Percentiles rank a stretch among this genome's conserved stretches.
phyloP scores from a whole-genome alignment of 2,888 invertebrate species.

The Lagria hirta region DNA sequence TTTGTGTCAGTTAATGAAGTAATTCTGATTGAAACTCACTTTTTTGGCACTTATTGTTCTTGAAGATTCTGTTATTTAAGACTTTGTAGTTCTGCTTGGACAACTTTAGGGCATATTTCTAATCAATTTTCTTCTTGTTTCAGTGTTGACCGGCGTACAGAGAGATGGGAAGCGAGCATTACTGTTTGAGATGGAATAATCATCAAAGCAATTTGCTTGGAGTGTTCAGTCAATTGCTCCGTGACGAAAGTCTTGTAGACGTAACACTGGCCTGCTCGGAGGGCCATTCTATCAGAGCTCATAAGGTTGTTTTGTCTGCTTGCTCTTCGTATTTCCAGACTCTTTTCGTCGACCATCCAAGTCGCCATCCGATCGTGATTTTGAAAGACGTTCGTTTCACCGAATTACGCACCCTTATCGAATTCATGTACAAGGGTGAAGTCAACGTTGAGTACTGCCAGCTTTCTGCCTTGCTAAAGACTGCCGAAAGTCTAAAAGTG shows the following conservation, averaged over 20 bases:
- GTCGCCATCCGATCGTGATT: constrained; percentile 89
- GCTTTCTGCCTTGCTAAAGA: constrained; percentile 85
- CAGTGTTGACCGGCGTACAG: constrained; percentile 79
- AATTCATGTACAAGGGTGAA: constrained; percentile 96
- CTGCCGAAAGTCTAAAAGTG: constrained; percentile 90
- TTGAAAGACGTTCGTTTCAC: constrained; percentile 91
- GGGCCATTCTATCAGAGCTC: constrained; percentile 92
- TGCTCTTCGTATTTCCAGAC: constrained; percentile 95
- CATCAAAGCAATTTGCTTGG: constrained; percentile 97
- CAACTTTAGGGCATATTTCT: no score
- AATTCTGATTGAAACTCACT: no score
- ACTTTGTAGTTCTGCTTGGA: no score
- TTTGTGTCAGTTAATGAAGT: no score
- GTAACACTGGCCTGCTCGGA: constrained; percentile 95
- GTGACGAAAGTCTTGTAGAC: constrained; percentile 95
- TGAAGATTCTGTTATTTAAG: no score
- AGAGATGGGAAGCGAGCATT: constrained; percentile 98
- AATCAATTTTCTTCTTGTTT: no score
- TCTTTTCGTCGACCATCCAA: constrained; percentile 87
- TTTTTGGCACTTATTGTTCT: no score
- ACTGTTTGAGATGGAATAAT: constrained; percentile 98
- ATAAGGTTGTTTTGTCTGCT: constrained; percentile 86
- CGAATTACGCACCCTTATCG: constrained; percentile 87
- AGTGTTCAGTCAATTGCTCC: constrained; percentile 94
- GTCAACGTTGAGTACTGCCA: constrained; percentile 94